Conservation (phyloP, 92 coral and sea anemone species). For the Phenganax subtilis region DNA sequence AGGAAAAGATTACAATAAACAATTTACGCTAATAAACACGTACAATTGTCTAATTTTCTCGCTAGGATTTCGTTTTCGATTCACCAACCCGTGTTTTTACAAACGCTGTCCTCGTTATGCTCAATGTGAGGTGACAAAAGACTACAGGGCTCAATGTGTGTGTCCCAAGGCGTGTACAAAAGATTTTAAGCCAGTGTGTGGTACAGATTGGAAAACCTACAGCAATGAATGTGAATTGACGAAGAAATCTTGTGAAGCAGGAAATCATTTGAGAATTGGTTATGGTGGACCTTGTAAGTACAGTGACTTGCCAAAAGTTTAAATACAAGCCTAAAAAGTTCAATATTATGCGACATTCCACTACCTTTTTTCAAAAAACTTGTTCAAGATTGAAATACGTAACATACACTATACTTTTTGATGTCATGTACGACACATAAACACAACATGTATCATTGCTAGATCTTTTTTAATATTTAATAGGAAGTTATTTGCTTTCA, state of each 20-base stretch:
- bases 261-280: background rate
- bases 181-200: slow-evolving; percentile 12
- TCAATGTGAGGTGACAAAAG: slow-evolving; percentile 1
- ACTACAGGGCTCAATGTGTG: slow-evolving; percentile 15
- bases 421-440: no score
- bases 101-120: slow-evolving; percentile 31
- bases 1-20: no score
- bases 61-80: background rate
- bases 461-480: no score
- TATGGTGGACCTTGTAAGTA: slow-evolving; percentile 32
- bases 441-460: no score
- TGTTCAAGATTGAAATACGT: no score
- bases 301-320: no score
- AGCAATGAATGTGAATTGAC: slow-evolving; percentile 20
- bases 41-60: background rate
- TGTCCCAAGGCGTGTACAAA: slow-evolving; percentile 19
- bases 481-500: no score
- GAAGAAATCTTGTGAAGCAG: background rate
- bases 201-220: slow-evolving; percentile 38
- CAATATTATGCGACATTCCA: no score
- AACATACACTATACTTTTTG: no score
- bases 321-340: no score
- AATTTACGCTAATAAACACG: no score
- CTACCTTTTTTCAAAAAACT: no score
- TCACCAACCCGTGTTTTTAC: background rate